Conservation (phyloP, 1,140 invertebrate genomes). For the Calephelis nemesis region DNA sequence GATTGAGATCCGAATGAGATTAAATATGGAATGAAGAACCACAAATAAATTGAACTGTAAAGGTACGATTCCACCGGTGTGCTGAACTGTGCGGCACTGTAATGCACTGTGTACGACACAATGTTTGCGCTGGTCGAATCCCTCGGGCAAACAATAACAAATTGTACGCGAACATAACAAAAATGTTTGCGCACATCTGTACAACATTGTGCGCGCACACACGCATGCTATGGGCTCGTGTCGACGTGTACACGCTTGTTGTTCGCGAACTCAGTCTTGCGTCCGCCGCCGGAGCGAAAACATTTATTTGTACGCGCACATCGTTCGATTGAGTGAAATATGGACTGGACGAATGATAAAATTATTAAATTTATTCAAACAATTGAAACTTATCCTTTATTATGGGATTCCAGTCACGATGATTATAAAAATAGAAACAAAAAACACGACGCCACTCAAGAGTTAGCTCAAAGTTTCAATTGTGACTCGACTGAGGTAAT, state of each 20-base stretch:
- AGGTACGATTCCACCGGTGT: too few relatives aligned
- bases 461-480: neutral
- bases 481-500: constrained; percentile 5
- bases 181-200: constrained; percentile 28
- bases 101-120: too few relatives aligned
- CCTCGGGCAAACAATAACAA: too few relatives aligned
- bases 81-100: too few relatives aligned
- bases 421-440: too few relatives aligned
- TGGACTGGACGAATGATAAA: constrained; percentile 26
- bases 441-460: too few relatives aligned
- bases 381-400: constrained; percentile 16
- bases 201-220: too few relatives aligned
- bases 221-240: too few relatives aligned
- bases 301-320: constrained; percentile 21
- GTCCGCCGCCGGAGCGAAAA: constrained; percentile 25
- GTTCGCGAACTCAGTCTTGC: constrained; percentile 25
- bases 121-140: too few relatives aligned
- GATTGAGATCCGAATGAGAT: too few relatives aligned
- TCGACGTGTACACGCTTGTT: constrained; percentile 21
- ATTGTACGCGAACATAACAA: constrained; percentile 26
- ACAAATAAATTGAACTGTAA: too few relatives aligned
- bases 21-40: too few relatives aligned
- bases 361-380: constrained; percentile 26
- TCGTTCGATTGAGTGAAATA: constrained; percentile 16
- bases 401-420: constrained; percentile 17